Percentiles rank a stretch among this genome's conserved stretches.
These are phyloP conservation scores for Candoia aspera DNA, from an alignment of 2,113 vertebrate species.

Conservation along the genomic window DNA sequence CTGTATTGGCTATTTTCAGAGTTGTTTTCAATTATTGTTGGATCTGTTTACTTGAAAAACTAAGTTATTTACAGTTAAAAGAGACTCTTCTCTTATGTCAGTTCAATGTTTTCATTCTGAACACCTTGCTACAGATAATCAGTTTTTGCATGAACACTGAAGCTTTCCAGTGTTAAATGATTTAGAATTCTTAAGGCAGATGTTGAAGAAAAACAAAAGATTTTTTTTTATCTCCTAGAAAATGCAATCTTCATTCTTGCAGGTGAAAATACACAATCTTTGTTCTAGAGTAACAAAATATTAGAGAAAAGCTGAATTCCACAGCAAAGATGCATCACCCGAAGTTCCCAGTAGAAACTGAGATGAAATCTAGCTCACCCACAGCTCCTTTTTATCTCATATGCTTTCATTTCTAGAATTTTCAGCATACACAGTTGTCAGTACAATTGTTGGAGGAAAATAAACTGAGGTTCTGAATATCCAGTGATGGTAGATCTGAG, in stretches of 20 bases:
- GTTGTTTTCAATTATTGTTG: neutral
- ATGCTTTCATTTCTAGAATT: conserved; percentile 28
- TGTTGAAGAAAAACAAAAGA: conserved; percentile 30
- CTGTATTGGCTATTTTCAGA: neutral
- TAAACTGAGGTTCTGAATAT: conserved; percentile 82
- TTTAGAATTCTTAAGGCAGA: conserved; percentile 63
- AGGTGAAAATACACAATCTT: neutral
- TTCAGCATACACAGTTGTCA: conserved; percentile 63
- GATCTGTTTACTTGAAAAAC: neutral
- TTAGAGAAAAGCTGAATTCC: conserved; percentile 49
- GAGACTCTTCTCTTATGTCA: neutral
- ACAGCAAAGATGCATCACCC: conserved; percentile 46
- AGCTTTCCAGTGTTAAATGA: conserved; percentile 27
- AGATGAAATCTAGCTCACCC: conserved; percentile 41
- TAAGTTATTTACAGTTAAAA: neutral
- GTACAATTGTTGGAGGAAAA: conserved; percentile 83
- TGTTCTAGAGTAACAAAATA: conserved; percentile 46
- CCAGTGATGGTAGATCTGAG: conserved; percentile 74
- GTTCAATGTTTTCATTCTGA: conserved; percentile 9
- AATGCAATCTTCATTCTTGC: conserved; percentile 29
- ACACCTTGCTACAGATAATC: conserved; percentile 31
- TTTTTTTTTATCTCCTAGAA: conserved; percentile 27
- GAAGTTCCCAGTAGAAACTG: conserved; percentile 52
- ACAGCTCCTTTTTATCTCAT: conserved; percentile 57
- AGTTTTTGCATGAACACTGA: conserved; percentile 10